Evolutionary conservation across 1,140 invertebrate species (phyloP).

Genomic region (Trichonephila clavata): DNA sequence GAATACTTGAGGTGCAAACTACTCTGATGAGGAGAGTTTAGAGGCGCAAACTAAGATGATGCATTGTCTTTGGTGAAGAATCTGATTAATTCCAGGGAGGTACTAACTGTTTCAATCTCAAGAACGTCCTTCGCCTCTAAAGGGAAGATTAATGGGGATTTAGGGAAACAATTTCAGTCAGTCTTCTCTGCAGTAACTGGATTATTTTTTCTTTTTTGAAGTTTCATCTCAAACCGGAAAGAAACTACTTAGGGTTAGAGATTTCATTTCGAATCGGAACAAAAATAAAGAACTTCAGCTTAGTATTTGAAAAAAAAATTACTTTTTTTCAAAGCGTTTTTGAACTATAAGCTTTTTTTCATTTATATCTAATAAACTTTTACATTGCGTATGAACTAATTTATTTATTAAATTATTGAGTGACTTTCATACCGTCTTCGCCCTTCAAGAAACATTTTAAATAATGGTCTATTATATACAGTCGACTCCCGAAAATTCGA

Average conservation of each 20-base stretch:
- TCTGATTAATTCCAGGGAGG: background rate
- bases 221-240: background rate
- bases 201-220: background rate
- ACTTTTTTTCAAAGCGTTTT: no score
- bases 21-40: background rate
- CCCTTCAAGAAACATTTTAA: no score
- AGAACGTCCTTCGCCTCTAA: background rate
- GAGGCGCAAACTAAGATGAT: slow-evolving; percentile 11
- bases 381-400: no score
- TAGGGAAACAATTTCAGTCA: background rate
- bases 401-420: no score
- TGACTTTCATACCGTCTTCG: no score
- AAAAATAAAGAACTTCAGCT: no score
- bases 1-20: background rate
- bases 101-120: slow-evolving; percentile 26
- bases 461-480: no score
- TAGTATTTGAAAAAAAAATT: no score
- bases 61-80: slow-evolving; percentile 6
- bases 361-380: no score
- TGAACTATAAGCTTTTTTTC: no score
- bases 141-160: slow-evolving; percentile 24
- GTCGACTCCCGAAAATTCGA: no score
- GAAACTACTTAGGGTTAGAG: background rate
- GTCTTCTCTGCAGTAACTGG: background rate
- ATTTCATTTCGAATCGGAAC: no score